Evolutionary conservation across 2,113 vertebrate genomes (phyloP).

Genomic region (Silurus glanis): DNA sequence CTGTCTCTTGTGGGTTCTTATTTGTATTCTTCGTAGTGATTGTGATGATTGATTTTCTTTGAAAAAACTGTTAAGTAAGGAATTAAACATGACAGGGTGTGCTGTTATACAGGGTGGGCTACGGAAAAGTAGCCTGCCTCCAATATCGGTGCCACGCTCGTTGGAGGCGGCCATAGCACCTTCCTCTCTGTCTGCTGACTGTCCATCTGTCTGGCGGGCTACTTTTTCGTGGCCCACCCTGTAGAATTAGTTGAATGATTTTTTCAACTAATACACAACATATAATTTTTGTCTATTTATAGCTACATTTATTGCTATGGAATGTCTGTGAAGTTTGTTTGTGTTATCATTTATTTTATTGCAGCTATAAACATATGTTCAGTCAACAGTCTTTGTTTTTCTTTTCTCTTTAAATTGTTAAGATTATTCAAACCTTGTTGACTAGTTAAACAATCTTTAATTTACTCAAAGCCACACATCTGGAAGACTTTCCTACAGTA

Average conservation of each 20-base stretch:
- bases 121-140: no score
- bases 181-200: no score
- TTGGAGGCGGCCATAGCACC: no score
- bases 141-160: no score
- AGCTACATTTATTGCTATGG: neutral
- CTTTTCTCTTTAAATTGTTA: neutral
- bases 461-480: neutral
- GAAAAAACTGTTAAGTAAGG: neutral
- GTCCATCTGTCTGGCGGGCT: no score
- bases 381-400: neutral
- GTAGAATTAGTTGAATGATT: neutral
- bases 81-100: neutral
- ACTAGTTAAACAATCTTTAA: neutral
- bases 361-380: neutral
- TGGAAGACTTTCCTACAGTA: neutral
- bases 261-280: neutral
- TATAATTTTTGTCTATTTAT: neutral
- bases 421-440: neutral
- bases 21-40: neutral
- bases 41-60: neutral
- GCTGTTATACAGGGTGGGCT: neutral
- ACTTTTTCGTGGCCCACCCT: no score
- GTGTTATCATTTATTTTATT: neutral
- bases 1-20: neutral
- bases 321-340: neutral